Evolutionary conservation across 2,113 vertebrate genomes (phyloP).

Genomic region (Podarcis muralis): DNA sequence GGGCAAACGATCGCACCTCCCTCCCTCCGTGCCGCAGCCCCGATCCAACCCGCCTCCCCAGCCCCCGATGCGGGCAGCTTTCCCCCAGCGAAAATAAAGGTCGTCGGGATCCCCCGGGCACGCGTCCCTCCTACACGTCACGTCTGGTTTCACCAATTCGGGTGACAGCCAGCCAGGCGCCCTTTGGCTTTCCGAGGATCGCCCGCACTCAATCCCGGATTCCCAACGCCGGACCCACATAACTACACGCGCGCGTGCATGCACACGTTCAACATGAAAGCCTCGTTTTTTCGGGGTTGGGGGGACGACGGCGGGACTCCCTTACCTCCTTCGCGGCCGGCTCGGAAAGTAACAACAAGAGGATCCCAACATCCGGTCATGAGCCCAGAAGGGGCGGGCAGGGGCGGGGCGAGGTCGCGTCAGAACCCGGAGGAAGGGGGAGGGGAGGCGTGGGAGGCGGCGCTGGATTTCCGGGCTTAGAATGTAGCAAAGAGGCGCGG

Average conservation of each 20-base stretch:
- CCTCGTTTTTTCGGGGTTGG: too few species aligned
- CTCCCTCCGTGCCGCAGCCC: not conserved
- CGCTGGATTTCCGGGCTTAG: too few species aligned
- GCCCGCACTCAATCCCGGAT: not conserved
- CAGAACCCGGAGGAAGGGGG: too few species aligned
- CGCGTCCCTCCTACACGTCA: not conserved
- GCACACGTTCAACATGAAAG: too few species aligned
- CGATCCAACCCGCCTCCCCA: not conserved
- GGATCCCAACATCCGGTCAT: not conserved
- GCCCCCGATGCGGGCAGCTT: not conserved
- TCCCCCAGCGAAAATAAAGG: not conserved
- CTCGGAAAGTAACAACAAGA: not conserved
- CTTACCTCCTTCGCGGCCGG: not conserved
- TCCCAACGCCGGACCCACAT: not conserved
- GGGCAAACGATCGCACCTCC: not conserved
- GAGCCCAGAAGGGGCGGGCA: not conserved
- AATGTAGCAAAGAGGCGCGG: too few species aligned
- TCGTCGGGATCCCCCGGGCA: not conserved
- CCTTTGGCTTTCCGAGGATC: not conserved
- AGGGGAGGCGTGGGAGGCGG: too few species aligned
- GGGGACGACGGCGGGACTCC: too few species aligned
- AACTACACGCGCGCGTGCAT: too few species aligned
- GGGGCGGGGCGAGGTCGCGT: not conserved
- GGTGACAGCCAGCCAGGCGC: not conserved
- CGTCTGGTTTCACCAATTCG: not conserved